A percentile compares a stretch with the other conserved stretches of the same genome.
Conservation (phyloP, 1,140 invertebrate genomes). For the Trinorchestia longiramus region DNA sequence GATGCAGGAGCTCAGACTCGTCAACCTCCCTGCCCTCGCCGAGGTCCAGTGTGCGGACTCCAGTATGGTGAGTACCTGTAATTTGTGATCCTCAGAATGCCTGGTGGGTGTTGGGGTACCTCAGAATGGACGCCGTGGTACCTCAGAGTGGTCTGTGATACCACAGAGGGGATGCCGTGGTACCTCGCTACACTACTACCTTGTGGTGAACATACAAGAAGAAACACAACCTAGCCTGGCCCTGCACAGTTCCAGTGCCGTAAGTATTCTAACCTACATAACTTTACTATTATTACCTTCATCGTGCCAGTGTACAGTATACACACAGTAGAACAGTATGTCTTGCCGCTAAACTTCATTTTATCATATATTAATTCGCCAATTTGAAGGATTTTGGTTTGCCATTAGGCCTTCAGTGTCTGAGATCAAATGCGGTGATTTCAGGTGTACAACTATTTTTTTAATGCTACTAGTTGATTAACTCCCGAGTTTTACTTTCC, state of each 20-base stretch:
- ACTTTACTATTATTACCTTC: neutral
- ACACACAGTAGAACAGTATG: neutral
- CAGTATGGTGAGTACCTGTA: slow-evolving; percentile 69
- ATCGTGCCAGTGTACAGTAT: neutral
- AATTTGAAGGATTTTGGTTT: no score
- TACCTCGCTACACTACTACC: no score
- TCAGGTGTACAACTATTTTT: neutral
- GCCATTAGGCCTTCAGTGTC: no score
- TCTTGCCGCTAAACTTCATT: neutral
- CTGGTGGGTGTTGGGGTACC: neutral
- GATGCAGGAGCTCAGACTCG: slow-evolving; percentile 81
- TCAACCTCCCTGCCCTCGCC: slow-evolving; percentile 77
- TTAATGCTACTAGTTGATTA: neutral
- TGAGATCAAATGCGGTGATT: neutral
- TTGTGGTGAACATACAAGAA: neutral
- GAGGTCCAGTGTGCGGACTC: slow-evolving; percentile 77
- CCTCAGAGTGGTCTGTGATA: neutral
- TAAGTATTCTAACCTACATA: neutral
- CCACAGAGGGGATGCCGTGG: neutral
- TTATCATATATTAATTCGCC: no score
- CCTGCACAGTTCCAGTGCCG: neutral
- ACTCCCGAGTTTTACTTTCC: neutral
- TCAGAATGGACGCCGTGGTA: neutral
- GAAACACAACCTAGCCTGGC: no score
- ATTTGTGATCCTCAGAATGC: neutral